phyloP scores from a whole-genome alignment of 2,888 invertebrate genomes.

The Tipula unca region DNA sequence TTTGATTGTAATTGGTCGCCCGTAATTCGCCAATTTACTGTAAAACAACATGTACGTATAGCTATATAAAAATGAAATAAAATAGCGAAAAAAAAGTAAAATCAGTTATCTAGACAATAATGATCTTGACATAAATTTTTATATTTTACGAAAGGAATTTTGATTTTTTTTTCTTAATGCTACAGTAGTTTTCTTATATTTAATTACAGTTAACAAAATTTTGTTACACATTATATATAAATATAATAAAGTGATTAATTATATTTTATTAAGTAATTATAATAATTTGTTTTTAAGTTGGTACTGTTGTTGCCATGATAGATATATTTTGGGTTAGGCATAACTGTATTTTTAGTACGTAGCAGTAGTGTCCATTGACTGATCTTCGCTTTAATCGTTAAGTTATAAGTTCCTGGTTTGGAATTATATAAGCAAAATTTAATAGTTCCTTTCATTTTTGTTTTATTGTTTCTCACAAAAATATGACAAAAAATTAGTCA shows the following conservation, averaged over 20 bases:
- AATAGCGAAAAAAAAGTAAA: not conserved
- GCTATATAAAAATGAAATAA: not conserved
- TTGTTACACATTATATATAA: not conserved
- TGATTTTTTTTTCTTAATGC: not conserved
- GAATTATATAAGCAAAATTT: not conserved
- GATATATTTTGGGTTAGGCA: not conserved
- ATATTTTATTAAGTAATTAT: not conserved
- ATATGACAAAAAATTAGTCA: constrained; percentile 8
- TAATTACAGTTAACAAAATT: not conserved
- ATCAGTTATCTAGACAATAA: not conserved
- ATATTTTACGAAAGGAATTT: not conserved
- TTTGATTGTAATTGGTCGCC: not conserved
- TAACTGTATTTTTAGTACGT: not conserved
- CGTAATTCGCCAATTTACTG: not conserved
- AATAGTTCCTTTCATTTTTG: not conserved
- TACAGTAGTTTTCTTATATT: not conserved
- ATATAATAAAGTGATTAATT: not conserved
- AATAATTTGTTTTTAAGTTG: not conserved
- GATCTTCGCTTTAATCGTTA: not conserved
- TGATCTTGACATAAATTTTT: constrained; percentile 14
- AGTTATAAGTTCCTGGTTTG: not conserved
- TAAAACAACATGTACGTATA: not conserved
- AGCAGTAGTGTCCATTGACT: not conserved
- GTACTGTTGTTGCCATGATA: not conserved
- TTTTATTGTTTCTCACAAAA: not conserved